These are phyloP conservation scores for Chydorus sphaericus DNA, from an alignment of 2,888 invertebrate species.

Conservation along the genomic window DNA sequence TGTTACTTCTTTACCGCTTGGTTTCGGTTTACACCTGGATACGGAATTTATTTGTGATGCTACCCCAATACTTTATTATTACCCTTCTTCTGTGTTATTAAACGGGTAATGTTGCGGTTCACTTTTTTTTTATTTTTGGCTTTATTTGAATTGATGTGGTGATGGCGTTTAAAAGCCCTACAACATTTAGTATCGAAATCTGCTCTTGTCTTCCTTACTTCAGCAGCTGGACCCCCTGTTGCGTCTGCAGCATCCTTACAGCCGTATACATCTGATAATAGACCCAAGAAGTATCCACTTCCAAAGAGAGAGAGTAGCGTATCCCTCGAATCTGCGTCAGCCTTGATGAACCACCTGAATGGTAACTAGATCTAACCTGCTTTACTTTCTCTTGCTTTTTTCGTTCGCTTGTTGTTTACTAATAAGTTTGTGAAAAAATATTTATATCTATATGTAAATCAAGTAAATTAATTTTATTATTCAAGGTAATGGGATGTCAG, in stretches of 20 bases:
- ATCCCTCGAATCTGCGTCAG: slow-evolving; percentile 9
- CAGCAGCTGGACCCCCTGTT: slow-evolving; percentile 6
- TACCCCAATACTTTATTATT: background rate
- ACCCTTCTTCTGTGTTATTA: background rate
- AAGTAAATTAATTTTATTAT: background rate
- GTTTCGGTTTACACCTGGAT: background rate
- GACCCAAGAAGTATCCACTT: background rate
- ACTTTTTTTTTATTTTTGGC: slow-evolving; percentile 1
- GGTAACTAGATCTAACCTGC: background rate
- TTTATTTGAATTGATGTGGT: too few relatives aligned
- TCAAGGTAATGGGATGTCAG: background rate
- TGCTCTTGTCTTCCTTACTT: slow-evolving; percentile 11
- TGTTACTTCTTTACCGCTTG: background rate
- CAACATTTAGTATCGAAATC: slow-evolving; percentile 13
- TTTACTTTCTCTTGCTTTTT: background rate
- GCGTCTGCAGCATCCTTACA: background rate
- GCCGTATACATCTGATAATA: background rate
- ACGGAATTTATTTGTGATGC: background rate
- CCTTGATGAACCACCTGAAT: background rate
- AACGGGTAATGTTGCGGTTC: background rate
- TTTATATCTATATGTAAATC: background rate
- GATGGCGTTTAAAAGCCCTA: too few relatives aligned
- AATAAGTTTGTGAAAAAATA: background rate
- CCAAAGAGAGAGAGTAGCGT: slow-evolving; percentile 8
- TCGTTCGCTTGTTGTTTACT: background rate